Percentiles rank a stretch among this genome's conserved stretches.
Evolutionary conservation across 2,113 vertebrate species (phyloP).

Genomic region (Albula glossodonta): DNA sequence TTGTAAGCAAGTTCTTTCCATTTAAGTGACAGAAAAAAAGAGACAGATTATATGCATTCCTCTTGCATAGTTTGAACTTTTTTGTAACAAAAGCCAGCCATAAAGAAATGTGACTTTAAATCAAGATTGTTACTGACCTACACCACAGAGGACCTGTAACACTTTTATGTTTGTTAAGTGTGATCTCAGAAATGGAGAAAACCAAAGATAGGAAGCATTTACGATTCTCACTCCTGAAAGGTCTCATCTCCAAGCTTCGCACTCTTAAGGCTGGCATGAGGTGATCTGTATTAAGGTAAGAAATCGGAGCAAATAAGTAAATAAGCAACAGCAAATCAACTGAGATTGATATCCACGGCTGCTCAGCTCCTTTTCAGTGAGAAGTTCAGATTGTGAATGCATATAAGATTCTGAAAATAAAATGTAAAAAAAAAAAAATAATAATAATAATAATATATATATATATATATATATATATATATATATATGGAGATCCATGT

Average conservation of each 20-base stretch:
- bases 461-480: too few relatives aligned
- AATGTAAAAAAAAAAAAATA: slow-evolving; percentile 8
- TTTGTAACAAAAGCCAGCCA: slow-evolving; percentile 57
- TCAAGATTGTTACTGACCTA: slow-evolving; percentile 34
- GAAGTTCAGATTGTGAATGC: slow-evolving; percentile 48
- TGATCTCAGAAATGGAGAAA: neutral
- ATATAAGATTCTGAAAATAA: slow-evolving; percentile 41
- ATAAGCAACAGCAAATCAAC: slow-evolving; percentile 35
- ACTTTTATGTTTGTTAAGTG: neutral
- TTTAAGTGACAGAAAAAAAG: slow-evolving; percentile 51
- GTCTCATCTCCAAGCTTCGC: slow-evolving; percentile 12
- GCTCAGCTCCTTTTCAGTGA: slow-evolving; percentile 39
- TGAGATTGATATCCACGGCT: slow-evolving; percentile 33
- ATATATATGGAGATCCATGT: slow-evolving; percentile 29
- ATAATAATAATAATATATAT: neutral
- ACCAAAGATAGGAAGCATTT: slow-evolving; percentile 20
- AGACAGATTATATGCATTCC: slow-evolving; percentile 67
- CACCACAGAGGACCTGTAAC: slow-evolving; percentile 30
- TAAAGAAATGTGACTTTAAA: slow-evolving; percentile 34
- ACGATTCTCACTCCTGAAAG: neutral
- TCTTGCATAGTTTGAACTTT: slow-evolving; percentile 78
- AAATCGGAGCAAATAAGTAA: slow-evolving; percentile 27
- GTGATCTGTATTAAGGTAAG: slow-evolving; percentile 29
- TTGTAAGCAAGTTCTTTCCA: slow-evolving; percentile 62
- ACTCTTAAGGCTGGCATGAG: slow-evolving; percentile 26